A percentile compares a stretch with the other conserved stretches of the same genome.
Conservation (phyloP, 2,888 invertebrate genomes). For the Drepanosiphum platanoidis region DNA sequence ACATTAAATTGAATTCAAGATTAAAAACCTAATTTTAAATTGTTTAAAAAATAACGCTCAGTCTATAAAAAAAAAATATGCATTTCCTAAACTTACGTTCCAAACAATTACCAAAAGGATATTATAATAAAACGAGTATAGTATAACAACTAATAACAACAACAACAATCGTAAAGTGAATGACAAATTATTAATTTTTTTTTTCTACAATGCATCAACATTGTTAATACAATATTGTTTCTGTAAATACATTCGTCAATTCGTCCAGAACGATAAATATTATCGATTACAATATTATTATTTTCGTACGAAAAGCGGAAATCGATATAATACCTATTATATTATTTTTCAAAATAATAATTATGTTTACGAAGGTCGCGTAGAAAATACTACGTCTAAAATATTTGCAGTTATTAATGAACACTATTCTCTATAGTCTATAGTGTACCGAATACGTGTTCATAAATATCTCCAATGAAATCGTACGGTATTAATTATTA, state of each 20-base stretch:
- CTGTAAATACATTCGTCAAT: neutral
- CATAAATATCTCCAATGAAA: neutral
- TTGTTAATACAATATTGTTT: too few relatives aligned
- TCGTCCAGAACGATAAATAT: neutral
- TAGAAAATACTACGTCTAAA: neutral
- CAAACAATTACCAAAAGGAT: too few relatives aligned
- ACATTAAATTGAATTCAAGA: too few relatives aligned
- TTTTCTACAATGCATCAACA: neutral
- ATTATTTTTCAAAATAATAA: slow-evolving; percentile 10
- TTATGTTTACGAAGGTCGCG: neutral
- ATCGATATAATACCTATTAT: neutral
- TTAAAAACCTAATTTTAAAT: too few relatives aligned
- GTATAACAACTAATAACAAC: too few relatives aligned
- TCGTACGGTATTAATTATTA: neutral
- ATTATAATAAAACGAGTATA: too few relatives aligned
- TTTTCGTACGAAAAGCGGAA: neutral
- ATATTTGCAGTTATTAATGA: neutral
- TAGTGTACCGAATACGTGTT: neutral
- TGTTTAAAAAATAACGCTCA: too few relatives aligned
- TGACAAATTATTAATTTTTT: neutral
- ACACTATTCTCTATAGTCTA: neutral
- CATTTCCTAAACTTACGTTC: too few relatives aligned
- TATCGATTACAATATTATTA: neutral
- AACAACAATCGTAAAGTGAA: neutral
- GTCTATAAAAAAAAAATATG: too few relatives aligned